A percentile compares a stretch with the other conserved stretches of the same genome.
Evolutionary conservation across 2,888 invertebrate species (phyloP).

Genomic region (Parnassius mnemosyne): DNA sequence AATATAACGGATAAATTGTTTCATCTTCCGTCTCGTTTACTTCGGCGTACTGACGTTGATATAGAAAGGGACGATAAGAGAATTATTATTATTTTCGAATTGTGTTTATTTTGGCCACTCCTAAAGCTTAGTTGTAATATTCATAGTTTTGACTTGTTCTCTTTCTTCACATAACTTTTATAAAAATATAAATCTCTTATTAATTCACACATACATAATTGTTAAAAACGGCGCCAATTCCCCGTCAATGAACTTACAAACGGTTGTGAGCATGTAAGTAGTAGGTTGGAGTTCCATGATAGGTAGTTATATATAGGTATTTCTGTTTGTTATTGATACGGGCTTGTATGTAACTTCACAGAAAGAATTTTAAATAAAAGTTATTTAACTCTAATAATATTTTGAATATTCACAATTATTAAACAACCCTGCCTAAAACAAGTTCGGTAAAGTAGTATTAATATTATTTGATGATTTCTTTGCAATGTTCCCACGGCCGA

Average conservation of each 20-base stretch:
- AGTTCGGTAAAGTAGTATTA: background rate
- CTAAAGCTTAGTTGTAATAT: constrained; percentile 27
- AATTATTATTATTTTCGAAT: constrained; percentile 43
- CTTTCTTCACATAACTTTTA: constrained; percentile 4
- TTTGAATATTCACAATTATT: background rate
- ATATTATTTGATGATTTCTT: constrained; percentile 28
- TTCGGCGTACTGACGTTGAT: constrained; percentile 32
- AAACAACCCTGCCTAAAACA: background rate
- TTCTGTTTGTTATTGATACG: constrained; percentile 17
- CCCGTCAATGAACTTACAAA: constrained; percentile 51
- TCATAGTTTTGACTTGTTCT: constrained; percentile 21
- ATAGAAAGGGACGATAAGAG: constrained; percentile 40
- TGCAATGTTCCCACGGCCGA: constrained; percentile 64
- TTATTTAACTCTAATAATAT: too few species aligned
- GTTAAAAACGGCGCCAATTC: constrained; percentile 48
- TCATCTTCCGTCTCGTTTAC: constrained; percentile 48
- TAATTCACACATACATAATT: constrained; percentile 15
- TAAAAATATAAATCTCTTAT: background rate
- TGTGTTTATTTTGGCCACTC: constrained; percentile 20
- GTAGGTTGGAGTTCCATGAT: constrained; percentile 23
- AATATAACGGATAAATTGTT: constrained; percentile 44
- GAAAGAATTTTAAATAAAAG: too few species aligned
- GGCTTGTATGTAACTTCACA: too few species aligned
- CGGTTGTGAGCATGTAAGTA: constrained; percentile 35
- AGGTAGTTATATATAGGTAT: constrained; percentile 18